Base-by-base conservation (phyloP, 2,888 invertebrate genomes). In the Calameuta filiformis region DNA sequence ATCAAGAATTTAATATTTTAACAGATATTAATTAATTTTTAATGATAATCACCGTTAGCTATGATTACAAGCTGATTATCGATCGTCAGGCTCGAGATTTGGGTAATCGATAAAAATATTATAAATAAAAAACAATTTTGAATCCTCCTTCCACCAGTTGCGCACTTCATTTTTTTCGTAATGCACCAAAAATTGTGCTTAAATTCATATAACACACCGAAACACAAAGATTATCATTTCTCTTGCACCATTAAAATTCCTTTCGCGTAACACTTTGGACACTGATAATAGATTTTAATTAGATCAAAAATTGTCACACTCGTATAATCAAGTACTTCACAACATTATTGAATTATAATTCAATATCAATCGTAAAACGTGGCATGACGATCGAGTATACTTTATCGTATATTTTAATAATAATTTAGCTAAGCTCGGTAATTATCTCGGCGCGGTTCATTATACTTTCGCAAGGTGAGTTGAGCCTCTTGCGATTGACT, bases 51-150 rank as follows among this genome's bases (percentile, higher is more conserved):
- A 93, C 93, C 93, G 87, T 92, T 92, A 80, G 89, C 91, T 73
- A 91, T 85, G 75, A 92, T 87, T 56, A 88, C 88, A 73, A 93
- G 85, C 78, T 92, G 92, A 87, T 92, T 92, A 80, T 93, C 92
- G 77, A 93, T 92, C 68, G 87, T 91, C 37, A 93, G 85, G 77
- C 83, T 83, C 74, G 80, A 80, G 12, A 69, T 75, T 40, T 74
- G 12, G 33, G 76, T 40, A n/a, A 79, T 69, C 15, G 33, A 12
- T 73, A 71, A 71, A 34, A 71, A 34, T 33, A 33, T 69, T 3
- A 71, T 12, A 30, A 40, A 40, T 56, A 23, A 6, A 23, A 56
- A 56, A 56, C 9, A 56, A 56, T 15, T 56, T 56, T 23, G 56
- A 56, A 56, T 56, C 23, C 9, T 56, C 56, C 56, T 2, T 23